These are phyloP conservation scores for Nasua narica DNA, from an alignment of 2,797 vertebrate genomes.

Conservation along the genomic window DNA sequence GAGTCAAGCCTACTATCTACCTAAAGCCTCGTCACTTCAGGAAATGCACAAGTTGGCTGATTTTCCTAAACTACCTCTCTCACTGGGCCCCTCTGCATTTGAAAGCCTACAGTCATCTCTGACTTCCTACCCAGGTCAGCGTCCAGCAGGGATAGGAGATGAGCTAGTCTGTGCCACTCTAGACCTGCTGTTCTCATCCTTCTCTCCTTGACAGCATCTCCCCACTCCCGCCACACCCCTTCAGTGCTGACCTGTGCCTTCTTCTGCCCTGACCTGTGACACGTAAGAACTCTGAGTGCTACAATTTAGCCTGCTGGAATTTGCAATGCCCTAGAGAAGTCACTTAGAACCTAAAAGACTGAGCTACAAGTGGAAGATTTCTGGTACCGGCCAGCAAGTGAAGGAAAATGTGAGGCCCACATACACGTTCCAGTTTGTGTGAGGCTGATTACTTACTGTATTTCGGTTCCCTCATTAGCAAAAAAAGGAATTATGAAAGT, in stretches of 20 bases:
- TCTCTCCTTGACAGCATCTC: background rate
- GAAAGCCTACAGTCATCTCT: background rate
- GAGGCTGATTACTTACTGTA: background rate
- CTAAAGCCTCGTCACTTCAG: background rate
- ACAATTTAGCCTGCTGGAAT: background rate
- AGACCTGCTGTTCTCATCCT: background rate
- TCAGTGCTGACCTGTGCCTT: rapidly evolving
- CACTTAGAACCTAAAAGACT: background rate
- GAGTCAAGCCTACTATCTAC: background rate
- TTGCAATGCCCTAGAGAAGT: background rate
- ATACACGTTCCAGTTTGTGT: background rate
- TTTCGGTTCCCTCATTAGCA: background rate
- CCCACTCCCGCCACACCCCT: rapidly evolving
- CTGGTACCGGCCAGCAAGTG: background rate
- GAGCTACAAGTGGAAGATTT: background rate
- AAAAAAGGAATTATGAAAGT: background rate
- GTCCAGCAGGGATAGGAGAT: background rate
- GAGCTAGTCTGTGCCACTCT: background rate
- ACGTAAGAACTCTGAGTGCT: background rate
- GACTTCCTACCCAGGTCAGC: background rate
- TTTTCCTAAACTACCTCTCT: background rate
- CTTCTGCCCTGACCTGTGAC: background rate
- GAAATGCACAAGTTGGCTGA: background rate
- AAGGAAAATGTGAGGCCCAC: background rate
- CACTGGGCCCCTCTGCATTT: background rate